These are phyloP conservation scores for Oreortyx pictus DNA, from an alignment of 2,797 vertebrate genomes.

Conservation along the genomic window DNA sequence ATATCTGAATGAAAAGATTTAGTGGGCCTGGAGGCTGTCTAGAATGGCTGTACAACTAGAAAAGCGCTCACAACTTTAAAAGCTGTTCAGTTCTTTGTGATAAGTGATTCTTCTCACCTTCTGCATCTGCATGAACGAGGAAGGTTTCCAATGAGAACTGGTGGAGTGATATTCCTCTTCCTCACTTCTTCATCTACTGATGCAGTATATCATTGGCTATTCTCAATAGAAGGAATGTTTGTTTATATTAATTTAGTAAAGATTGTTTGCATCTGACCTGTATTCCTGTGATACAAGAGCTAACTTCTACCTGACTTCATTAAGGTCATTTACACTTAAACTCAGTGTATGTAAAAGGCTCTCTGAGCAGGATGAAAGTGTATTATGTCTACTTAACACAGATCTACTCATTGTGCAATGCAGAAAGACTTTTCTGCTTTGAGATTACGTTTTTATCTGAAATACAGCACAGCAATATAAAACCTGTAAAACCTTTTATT, in stretches of 20 bases:
- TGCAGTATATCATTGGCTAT: background rate
- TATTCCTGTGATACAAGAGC: background rate
- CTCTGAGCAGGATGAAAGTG: accelerated
- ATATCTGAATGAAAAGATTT: background rate
- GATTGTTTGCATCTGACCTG: background rate
- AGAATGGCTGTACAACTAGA: background rate
- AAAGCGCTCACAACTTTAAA: background rate
- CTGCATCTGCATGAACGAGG: background rate
- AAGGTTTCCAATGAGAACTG: background rate
- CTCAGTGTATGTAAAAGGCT: background rate
- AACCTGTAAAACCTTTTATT: slow-evolving; percentile 50
- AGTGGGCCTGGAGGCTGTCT: background rate
- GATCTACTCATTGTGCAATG: background rate
- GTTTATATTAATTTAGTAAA: background rate
- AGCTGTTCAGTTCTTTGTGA: background rate
- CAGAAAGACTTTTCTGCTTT: slow-evolving; percentile 34
- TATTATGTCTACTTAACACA: background rate
- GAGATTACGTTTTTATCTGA: slow-evolving; percentile 54
- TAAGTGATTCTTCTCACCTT: background rate
- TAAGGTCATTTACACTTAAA: background rate
- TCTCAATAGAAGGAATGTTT: background rate
- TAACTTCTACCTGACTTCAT: slow-evolving; percentile 9
- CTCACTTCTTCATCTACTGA: background rate
- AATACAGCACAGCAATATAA: slow-evolving; percentile 48
- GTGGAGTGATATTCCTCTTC: background rate